Evolutionary conservation across 2,888 invertebrate species (phyloP).

Genomic region (Lochmaea capreae): DNA sequence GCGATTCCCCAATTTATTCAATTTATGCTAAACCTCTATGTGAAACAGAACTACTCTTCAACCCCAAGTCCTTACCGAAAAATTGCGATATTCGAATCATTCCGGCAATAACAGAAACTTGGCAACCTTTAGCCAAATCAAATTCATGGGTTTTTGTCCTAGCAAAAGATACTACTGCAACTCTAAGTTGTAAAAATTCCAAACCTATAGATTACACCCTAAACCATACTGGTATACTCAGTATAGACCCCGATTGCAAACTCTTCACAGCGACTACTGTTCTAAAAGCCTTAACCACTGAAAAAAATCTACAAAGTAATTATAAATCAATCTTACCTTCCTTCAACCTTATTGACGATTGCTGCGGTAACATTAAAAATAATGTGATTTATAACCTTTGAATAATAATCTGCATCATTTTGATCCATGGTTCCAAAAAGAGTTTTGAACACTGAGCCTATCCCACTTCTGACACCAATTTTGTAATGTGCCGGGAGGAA

Average conservation of each 20-base stretch:
- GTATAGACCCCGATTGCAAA: conserved; percentile 24
- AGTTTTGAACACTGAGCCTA: no score
- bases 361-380: not conserved
- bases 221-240: conserved; percentile 25
- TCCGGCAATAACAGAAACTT: conserved; percentile 28
- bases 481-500: no score
- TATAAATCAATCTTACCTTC: not conserved
- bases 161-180: conserved; percentile 21
- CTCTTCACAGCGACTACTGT: conserved; percentile 27
- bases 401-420: no score
- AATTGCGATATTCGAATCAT: conserved; percentile 27
- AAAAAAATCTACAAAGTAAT: not conserved
- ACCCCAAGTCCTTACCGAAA: not conserved
- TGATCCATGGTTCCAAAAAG: no score
- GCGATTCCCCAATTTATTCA: conserved; percentile 21
- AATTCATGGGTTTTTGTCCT: conserved; percentile 30
- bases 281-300: not conserved
- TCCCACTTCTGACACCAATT: no score
- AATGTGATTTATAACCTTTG: no score
- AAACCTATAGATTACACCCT: conserved; percentile 12
- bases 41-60: conserved; percentile 31
- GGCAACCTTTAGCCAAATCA: conserved; percentile 24
- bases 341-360: not conserved
- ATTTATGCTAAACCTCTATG: conserved; percentile 25
- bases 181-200: conserved; percentile 19